These are phyloP conservation scores for Onthophagus sagittarius DNA, from an alignment of 2,888 invertebrate species.

Conservation along the genomic window DNA sequence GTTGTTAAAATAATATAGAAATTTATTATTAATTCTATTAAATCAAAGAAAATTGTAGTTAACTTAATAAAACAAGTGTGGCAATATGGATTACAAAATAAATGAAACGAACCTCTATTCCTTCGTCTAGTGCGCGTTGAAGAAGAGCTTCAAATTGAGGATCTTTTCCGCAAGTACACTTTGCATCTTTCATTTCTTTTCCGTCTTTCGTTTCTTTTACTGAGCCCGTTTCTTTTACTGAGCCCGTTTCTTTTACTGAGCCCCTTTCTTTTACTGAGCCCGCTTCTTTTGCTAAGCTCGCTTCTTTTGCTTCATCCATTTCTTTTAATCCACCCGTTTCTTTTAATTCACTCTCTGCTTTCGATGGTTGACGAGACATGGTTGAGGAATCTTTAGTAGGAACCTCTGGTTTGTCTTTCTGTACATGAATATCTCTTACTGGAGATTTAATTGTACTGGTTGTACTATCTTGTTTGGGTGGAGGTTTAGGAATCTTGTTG, in stretches of 20 bases:
- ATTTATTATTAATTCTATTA: background rate
- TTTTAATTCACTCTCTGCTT: too few relatives aligned
- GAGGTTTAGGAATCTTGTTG: too few relatives aligned
- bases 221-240: background rate
- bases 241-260: constrained; percentile 6
- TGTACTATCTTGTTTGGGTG: too few relatives aligned
- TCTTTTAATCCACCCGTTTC: background rate
- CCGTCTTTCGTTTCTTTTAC: background rate
- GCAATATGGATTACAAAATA: constrained; percentile 21
- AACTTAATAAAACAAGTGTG: constrained; percentile 18
- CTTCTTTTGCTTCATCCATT: constrained; percentile 14
- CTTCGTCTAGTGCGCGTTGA: constrained; percentile 30
- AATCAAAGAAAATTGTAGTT: background rate
- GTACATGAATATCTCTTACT: background rate
- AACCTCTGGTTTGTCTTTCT: background rate
- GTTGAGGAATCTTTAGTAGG: background rate
- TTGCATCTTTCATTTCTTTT: constrained; percentile 17
- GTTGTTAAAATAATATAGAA: constrained; percentile 24
- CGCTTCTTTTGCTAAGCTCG: background rate
- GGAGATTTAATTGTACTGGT: too few relatives aligned
- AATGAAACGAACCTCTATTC: constrained; percentile 36
- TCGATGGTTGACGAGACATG: background rate
- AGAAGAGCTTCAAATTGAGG: constrained; percentile 25
- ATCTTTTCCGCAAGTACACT: constrained; percentile 25
- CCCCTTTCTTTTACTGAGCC: background rate